Base-by-base conservation (phyloP, 2,888 invertebrate species). In the Tipula unca region DNA sequence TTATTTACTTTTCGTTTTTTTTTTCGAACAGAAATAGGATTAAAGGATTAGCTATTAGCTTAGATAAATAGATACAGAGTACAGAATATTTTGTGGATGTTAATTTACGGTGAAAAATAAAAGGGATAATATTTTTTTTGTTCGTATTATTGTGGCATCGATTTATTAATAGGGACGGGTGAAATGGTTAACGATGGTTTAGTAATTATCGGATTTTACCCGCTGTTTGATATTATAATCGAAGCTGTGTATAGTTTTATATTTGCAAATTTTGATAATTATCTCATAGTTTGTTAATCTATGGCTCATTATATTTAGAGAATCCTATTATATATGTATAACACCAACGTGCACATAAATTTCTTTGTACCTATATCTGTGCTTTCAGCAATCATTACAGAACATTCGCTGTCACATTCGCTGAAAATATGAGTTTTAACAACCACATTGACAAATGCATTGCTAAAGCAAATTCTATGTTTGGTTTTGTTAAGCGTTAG, bases 31-130 rank as follows among this genome's bases (percentile, higher is more conserved):
- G 20, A 69, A 69, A 69, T 69, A 69, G 69, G 69, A 69, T 69
- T 69, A 69, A 69, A 69, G 69, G 69, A 69, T 69, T 69, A 69
- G 69, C 20, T 69, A 69, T 69, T 69, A 69, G 69, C 69, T 69
- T 69, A 69, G 69, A 69, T 69, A 69, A 69, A 69, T 69, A 69
- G 20, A 25, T 69, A 69, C 10, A 25, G 25, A 69, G 10, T 25
- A 25, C n/a, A 20, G 25, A 69, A 69, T 3, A 25, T 25, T 69
- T 69, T 69, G 20, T 13, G 10, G 25, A 69, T 69, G 25, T 69
- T 69, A 69, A 69, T 69, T 69, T 69, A 69, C 69, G 69, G 69
- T 69, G 69, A 3, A 69, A 69, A 48, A 48, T 48, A 48, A 69
- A 69, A 69, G 25, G 25, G 69, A 69, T 69, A 69, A 20, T 17